A percentile compares a stretch with the other conserved stretches of the same genome.
Conservation (phyloP, 2,888 invertebrate species). For the Oligia fasciuncula region DNA sequence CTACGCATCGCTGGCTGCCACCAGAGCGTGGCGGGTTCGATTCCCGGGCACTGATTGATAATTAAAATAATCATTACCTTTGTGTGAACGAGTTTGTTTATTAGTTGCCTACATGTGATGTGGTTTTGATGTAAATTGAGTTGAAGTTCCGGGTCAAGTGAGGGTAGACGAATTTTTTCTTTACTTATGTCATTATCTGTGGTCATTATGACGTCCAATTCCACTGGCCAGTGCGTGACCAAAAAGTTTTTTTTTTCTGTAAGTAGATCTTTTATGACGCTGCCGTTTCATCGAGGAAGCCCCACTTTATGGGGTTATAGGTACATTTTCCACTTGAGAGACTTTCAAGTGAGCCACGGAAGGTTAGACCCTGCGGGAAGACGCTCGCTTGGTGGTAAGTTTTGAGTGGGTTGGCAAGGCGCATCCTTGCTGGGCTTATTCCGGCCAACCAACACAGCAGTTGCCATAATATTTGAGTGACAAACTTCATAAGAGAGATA, state of each 20-base stretch:
- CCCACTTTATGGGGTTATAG: not conserved
- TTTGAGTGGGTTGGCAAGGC: not conserved
- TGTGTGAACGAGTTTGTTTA: conserved; percentile 29
- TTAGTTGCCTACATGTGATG: conserved; percentile 14
- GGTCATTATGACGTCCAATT: not conserved
- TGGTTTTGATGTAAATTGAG: not conserved
- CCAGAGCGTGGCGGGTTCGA: conserved; percentile 72
- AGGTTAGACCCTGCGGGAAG: not conserved
- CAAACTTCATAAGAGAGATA: too few species aligned
- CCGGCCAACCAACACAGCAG: too few species aligned
- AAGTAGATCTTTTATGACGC: not conserved
- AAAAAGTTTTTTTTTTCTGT: not conserved
- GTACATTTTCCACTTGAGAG: not conserved
- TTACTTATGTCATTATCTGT: not conserved
- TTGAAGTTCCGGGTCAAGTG: conserved; percentile 11
- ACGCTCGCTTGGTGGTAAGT: not conserved
- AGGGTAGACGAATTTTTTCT: not conserved
- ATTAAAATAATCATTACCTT: conserved; percentile 70
- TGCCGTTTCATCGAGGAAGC: not conserved
- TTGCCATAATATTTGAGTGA: too few species aligned
- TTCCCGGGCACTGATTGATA: conserved; percentile 69
- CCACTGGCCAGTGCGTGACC: not conserved
- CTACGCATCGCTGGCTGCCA: conserved; percentile 68
- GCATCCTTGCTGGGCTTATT: too few species aligned
- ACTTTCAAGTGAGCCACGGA: not conserved